Percentiles rank a stretch among this genome's conserved stretches.
These are phyloP conservation scores for Harlomillsia oculata DNA, from an alignment of 1,140 invertebrate genomes.

Conservation along the genomic window DNA sequence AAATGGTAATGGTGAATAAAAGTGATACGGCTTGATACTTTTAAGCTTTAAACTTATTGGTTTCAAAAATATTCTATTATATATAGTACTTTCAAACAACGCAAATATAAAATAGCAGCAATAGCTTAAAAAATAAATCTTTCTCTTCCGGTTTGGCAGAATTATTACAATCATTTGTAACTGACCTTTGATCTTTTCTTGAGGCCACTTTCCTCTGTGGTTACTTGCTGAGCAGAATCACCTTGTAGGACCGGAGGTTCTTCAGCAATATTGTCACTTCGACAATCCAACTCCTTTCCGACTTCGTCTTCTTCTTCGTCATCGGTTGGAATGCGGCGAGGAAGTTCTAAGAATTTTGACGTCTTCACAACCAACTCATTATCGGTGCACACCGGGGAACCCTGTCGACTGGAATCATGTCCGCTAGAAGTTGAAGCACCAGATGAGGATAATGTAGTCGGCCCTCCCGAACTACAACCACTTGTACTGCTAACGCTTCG, in stretches of 20 bases:
- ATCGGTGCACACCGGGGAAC: conserved; percentile 8
- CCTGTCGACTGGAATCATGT: conserved; percentile 9
- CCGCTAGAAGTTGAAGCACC: background rate
- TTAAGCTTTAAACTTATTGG: too few species aligned
- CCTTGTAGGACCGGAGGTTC: background rate
- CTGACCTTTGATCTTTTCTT: conserved; percentile 23
- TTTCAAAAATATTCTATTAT: too few species aligned
- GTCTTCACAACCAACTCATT: conserved; percentile 6
- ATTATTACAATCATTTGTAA: background rate
- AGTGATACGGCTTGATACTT: too few species aligned
- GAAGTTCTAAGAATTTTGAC: conserved; percentile 19
- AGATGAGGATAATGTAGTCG: background rate
- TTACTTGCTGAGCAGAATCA: background rate
- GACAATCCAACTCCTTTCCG: conserved; percentile 2
- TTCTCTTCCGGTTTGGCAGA: too few species aligned
- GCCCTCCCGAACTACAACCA: conserved; percentile 1
- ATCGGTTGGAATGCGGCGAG: conserved; percentile 22
- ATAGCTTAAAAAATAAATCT: conserved; percentile 6
- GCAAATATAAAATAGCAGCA: too few species aligned
- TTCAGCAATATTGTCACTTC: background rate
- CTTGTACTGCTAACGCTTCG: conserved; percentile 1
- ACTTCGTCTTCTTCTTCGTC: conserved; percentile 21
- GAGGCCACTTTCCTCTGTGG: background rate
- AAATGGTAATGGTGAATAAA: too few species aligned
- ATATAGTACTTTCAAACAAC: too few species aligned